Evolutionary conservation across 2,113 vertebrate genomes (phyloP).

Genomic region (Lagopus leucura): DNA sequence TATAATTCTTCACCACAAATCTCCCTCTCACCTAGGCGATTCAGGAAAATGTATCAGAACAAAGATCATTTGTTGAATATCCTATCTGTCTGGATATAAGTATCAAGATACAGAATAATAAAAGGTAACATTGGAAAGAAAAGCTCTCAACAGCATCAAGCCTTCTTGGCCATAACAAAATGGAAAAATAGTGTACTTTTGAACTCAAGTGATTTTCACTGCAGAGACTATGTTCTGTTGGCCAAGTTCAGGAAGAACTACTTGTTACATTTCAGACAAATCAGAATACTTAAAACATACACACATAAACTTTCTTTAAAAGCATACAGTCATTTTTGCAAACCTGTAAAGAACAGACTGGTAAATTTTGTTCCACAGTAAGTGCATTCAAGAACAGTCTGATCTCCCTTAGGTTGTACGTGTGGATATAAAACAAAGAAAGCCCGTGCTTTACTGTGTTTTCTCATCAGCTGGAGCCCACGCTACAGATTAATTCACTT

Average conservation of each 20-base stretch:
- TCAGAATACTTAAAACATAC: background rate
- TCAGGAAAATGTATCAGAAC: background rate
- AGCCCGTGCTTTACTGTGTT: background rate
- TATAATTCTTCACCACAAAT: background rate
- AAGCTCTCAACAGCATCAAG: background rate
- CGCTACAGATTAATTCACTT: background rate
- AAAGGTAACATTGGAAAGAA: background rate
- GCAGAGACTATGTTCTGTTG: background rate
- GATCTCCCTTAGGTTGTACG: background rate
- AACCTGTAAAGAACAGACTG: background rate
- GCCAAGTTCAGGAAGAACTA: background rate
- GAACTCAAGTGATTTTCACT: background rate
- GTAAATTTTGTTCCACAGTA: background rate
- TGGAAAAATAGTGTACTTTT: background rate
- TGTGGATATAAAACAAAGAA: background rate
- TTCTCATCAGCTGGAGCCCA: background rate
- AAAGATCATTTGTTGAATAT: accelerated
- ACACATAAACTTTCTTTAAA: background rate
- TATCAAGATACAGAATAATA: background rate
- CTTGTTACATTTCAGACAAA: background rate
- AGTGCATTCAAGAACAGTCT: background rate
- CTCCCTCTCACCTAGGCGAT: background rate
- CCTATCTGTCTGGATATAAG: background rate
- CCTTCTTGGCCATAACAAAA: background rate
- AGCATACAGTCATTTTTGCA: background rate